Evolutionary conservation across 2,113 vertebrate species (phyloP).

Genomic region (Equus przewalskii): DNA sequence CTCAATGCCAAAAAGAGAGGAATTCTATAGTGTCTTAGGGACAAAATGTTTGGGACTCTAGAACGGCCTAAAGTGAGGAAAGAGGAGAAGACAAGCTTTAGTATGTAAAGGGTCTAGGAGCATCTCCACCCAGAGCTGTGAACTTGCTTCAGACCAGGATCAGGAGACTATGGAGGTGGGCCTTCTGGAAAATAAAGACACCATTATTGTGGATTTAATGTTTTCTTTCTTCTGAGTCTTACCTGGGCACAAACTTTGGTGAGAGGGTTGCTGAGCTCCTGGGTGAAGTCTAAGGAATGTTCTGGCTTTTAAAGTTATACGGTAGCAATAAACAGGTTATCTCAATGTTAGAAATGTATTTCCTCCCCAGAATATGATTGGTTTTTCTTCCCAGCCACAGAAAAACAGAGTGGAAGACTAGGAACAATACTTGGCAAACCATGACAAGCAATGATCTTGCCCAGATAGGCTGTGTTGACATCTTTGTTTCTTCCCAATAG

Average conservation of each 20-base stretch:
- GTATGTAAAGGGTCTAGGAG: background rate
- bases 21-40: background rate
- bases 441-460: background rate
- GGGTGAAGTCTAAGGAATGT: background rate
- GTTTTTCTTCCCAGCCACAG: background rate
- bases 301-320: background rate
- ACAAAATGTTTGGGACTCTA: background rate
- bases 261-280: background rate
- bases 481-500: background rate
- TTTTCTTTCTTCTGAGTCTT: background rate
- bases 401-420: background rate
- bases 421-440: background rate
- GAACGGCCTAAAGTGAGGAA: background rate
- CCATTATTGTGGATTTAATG: background rate
- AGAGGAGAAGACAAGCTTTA: background rate
- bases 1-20: background rate
- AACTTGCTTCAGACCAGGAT: background rate
- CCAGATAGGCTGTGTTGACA: background rate
- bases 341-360: background rate
- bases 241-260: background rate
- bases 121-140: background rate
- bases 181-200: background rate
- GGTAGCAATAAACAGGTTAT: background rate
- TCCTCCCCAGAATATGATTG: background rate
- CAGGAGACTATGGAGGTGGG: background rate